Evolutionary conservation across 2,888 invertebrate species (phyloP).

Genomic region (Dorcus parallelipipedus): DNA sequence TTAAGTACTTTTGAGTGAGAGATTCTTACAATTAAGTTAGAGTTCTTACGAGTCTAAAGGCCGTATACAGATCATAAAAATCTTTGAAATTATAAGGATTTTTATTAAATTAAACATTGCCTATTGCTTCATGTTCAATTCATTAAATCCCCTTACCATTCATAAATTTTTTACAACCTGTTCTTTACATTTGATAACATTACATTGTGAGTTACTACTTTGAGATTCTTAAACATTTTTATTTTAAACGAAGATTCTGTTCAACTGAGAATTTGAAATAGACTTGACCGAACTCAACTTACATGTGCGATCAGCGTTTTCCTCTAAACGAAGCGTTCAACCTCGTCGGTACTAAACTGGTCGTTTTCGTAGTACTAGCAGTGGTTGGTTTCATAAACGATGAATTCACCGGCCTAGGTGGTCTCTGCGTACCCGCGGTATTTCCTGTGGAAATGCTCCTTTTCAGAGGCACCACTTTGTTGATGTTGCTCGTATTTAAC

Average conservation of each 20-base stretch:
- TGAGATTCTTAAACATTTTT: no score
- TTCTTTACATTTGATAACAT: background rate
- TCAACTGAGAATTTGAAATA: no score
- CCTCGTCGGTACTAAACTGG: slow-evolving; percentile 17
- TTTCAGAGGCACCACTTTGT: slow-evolving; percentile 38
- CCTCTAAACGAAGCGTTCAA: slow-evolving; percentile 17
- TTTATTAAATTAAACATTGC: no score
- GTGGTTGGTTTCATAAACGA: slow-evolving; percentile 87
- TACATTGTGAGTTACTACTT: no score
- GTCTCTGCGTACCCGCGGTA: slow-evolving; percentile 30
- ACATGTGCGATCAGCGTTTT: slow-evolving; percentile 5
- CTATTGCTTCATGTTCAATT: no score
- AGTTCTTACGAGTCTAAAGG: no score
- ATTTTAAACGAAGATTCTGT: no score
- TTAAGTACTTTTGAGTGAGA: no score
- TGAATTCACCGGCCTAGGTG: slow-evolving; percentile 44
- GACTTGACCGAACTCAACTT: background rate
- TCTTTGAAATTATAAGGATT: no score
- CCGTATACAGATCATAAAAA: no score
- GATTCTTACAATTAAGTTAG: no score
- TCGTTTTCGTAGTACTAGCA: slow-evolving; percentile 73
- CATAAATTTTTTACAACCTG: background rate
- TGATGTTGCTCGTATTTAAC: slow-evolving; percentile 21
- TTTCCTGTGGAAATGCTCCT: slow-evolving; percentile 36
- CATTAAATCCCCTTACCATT: background rate